A percentile compares a stretch with the other conserved stretches of the same genome.
These are phyloP conservation scores for Chiloscyllium punctatum DNA, from an alignment of 2,797 vertebrate genomes.

Conservation along the genomic window DNA sequence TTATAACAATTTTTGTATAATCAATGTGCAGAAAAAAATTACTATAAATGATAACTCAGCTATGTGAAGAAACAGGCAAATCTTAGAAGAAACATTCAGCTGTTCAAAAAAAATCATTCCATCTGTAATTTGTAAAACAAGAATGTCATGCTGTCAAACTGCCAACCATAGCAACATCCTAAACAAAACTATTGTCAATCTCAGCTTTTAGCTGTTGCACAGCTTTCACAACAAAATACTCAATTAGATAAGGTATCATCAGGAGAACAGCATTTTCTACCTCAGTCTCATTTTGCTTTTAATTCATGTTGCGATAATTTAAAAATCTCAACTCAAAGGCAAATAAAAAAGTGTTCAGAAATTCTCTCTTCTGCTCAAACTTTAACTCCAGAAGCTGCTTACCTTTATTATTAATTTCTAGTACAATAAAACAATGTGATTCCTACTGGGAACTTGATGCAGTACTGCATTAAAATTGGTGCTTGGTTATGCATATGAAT, in stretches of 20 bases:
- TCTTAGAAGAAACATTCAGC: background rate
- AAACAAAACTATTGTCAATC: background rate
- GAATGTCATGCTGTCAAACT: background rate
- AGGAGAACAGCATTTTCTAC: background rate
- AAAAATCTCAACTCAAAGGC: background rate
- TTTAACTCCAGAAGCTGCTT: background rate
- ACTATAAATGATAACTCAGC: background rate
- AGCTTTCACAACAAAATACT: background rate
- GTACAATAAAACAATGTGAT: background rate
- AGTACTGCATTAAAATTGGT: background rate
- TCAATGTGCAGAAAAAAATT: background rate
- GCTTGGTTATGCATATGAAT: background rate
- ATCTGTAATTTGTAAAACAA: background rate
- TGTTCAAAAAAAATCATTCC: background rate
- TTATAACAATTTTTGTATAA: too few species aligned
- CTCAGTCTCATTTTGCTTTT: background rate
- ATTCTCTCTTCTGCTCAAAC: background rate
- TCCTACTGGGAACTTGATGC: background rate
- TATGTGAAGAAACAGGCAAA: background rate
- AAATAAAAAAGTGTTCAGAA: background rate
- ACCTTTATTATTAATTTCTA: background rate
- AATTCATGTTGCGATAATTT: background rate
- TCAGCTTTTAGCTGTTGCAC: background rate
- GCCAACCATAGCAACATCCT: background rate
- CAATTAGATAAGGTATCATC: background rate